Conservation (phyloP, 1,140 invertebrate genomes). For the Drosophila orena region DNA sequence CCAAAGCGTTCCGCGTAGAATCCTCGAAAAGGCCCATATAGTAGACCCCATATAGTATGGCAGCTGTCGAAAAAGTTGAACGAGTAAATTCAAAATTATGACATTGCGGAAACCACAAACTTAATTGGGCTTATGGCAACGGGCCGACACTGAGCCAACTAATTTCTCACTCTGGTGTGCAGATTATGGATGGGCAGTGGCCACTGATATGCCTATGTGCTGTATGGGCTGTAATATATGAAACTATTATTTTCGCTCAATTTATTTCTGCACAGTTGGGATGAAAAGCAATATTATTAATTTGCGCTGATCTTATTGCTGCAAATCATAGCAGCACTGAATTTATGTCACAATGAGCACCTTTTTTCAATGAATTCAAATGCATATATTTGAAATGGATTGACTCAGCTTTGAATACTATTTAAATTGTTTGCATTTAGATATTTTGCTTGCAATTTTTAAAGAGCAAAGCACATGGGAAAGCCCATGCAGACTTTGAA, state of each 20-base stretch:
- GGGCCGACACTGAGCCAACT: constrained; percentile 20
- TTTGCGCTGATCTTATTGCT: too few relatives aligned
- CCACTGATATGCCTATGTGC: constrained; percentile 10
- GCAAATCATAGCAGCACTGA: too few relatives aligned
- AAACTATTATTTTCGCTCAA: not conserved
- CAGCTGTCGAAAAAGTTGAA: constrained; percentile 53
- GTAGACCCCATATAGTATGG: not conserved
- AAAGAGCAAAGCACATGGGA: too few relatives aligned
- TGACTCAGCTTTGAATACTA: too few relatives aligned
- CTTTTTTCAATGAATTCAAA: too few relatives aligned
- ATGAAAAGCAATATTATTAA: not conserved
- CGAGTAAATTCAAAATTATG: constrained; percentile 39
- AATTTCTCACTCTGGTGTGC: constrained; percentile 22
- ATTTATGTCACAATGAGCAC: too few relatives aligned
- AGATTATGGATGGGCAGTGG: constrained; percentile 19
- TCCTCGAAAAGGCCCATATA: constrained; percentile 5
- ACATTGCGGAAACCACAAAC: constrained; percentile 37
- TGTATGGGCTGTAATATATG: not conserved
- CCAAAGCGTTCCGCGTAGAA: constrained; percentile 1
- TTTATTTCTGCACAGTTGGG: not conserved
- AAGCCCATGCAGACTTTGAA: too few relatives aligned
- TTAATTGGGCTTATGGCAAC: constrained; percentile 34
- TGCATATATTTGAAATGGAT: too few relatives aligned
- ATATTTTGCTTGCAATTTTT: too few relatives aligned
- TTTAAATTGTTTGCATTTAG: too few relatives aligned